Base-by-base conservation (phyloP, 2,113 vertebrate species). In the Paracanthobrama guichenoti region DNA sequence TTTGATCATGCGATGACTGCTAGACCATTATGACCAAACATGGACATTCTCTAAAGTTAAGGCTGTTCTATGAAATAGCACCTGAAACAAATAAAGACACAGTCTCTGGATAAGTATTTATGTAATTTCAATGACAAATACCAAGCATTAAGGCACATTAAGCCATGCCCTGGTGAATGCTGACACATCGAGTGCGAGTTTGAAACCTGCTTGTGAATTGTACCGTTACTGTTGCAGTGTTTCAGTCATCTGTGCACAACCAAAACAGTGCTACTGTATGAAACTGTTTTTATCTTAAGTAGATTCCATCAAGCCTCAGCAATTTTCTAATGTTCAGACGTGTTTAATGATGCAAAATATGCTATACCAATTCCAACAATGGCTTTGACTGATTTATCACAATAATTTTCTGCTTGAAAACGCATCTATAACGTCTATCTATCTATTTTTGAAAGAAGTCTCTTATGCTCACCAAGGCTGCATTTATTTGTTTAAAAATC, bases 1-100 rank as follows among this genome's bases (percentile, higher is more conserved):
- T 83, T 83, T 83, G 85, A 86, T 83, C 81, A 69, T 78, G 31
- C n/a, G 7, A 79, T 55, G 81, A 71, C 81, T 79, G 81, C 75
- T 64, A 28, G 53, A 74, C 78, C 75, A 79, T 79, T 66, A 83
- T 79, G 28, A 39, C 85, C 81, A 83, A 79, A 86, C 39, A 86
- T 79, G 81, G 85, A 53, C 24, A 77, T 86, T 31, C 13, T 86
- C 62, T 76, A 66, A 84, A 84, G 26, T 69, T 46, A 60, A 31
- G 18, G 28, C 62, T 44, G 44, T 39, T 55, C 42, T 67, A 62
- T 59, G 18, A 78, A 74, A 83, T 26, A 71, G 79, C 53, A 69
- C 13, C 24, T 44, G 24, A 44, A n/a, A 57, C 16, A 46, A 74
- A 67, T 7, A 77, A 75, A 44, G 60, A 22, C 31, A 59, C 42